Conservation (phyloP, 1,140 invertebrate species). For the Steinernema khuongi region DNA sequence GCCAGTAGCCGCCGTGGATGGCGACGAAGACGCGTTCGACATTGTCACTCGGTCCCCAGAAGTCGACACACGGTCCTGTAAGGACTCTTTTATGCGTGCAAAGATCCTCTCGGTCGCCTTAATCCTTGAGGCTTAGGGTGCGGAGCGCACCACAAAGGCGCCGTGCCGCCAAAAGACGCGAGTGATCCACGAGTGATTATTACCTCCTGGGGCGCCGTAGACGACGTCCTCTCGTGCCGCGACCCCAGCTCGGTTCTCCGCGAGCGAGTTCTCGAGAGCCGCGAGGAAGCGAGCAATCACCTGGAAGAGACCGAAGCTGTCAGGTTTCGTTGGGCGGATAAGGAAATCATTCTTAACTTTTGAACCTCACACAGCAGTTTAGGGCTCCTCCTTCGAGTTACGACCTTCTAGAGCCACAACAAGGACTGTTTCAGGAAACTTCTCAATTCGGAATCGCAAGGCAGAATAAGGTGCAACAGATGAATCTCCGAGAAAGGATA, state of each 20-base stretch:
- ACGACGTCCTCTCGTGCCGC: neutral
- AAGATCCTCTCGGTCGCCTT: neutral
- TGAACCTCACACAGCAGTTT: too few species aligned
- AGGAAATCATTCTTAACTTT: too few species aligned
- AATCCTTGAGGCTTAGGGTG: neutral
- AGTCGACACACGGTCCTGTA: neutral
- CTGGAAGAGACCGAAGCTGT: neutral
- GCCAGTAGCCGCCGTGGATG: neutral
- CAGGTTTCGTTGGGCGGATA: too few species aligned
- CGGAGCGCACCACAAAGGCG: neutral
- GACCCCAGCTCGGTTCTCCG: neutral
- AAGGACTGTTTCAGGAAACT: too few species aligned
- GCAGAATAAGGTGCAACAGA: too few species aligned
- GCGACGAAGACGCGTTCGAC: neutral
- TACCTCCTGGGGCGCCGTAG: neutral
- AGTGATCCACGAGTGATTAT: neutral
- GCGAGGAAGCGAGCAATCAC: neutral
- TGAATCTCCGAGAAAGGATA: too few species aligned
- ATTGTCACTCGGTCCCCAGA: neutral
- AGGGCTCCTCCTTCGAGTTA: too few species aligned
- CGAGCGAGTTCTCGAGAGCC: neutral
- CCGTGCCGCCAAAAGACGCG: neutral
- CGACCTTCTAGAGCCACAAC: too few species aligned
- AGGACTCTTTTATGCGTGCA: neutral
- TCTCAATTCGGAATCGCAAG: too few species aligned